Evolutionary conservation across 1,140 invertebrate species (phyloP).

Genomic region (Bicyclus anynana): DNA sequence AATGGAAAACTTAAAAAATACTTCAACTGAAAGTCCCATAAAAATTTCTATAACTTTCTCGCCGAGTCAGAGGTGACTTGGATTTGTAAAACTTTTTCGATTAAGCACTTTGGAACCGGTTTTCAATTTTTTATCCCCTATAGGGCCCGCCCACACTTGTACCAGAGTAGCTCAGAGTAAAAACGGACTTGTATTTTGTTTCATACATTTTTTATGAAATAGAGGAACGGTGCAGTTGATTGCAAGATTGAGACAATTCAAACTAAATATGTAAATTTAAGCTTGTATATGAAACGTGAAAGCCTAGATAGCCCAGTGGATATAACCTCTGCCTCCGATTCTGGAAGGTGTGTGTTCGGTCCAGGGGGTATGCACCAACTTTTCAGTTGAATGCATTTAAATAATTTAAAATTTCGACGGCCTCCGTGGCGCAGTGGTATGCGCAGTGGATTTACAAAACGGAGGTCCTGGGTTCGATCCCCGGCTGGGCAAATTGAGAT

Average conservation of each 20-base stretch:
- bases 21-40: constrained; percentile 10
- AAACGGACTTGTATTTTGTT: not conserved
- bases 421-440: too few relatives aligned
- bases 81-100: constrained; percentile 6
- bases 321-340: too few relatives aligned
- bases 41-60: constrained; percentile 9
- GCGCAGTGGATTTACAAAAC: too few relatives aligned
- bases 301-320: not conserved
- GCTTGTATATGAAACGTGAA: too few relatives aligned
- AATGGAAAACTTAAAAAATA: not conserved
- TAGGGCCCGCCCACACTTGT: not conserved
- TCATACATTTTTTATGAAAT: not conserved
- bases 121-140: not conserved
- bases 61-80: constrained; percentile 5
- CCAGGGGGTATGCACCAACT: too few relatives aligned
- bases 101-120: constrained; percentile 5
- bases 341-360: too few relatives aligned
- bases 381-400: too few relatives aligned
- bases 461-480: too few relatives aligned
- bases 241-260: not conserved
- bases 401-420: too few relatives aligned
- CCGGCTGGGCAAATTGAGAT: too few relatives aligned
- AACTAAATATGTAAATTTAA: not conserved
- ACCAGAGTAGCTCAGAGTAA: not conserved
- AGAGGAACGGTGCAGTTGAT: not conserved